A percentile compares a stretch with the other conserved stretches of the same genome.
Conservation (phyloP, 2,888 invertebrate genomes). For the Eulithis testata region DNA sequence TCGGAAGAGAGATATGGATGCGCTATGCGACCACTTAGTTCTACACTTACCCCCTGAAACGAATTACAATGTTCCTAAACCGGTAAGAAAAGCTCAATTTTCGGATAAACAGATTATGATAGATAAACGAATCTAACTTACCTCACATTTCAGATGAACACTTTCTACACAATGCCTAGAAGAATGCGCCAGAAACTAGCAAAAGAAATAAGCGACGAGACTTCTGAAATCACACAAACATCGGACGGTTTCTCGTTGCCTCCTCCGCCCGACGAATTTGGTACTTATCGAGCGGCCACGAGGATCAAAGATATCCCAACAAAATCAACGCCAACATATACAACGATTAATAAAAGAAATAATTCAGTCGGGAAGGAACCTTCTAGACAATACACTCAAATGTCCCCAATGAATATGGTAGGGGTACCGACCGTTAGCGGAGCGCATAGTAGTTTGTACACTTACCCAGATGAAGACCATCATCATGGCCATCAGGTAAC, state of each 20-base stretch:
- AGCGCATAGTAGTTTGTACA: conserved; percentile 63
- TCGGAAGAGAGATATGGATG: conserved; percentile 71
- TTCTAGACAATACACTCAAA: conserved; percentile 59
- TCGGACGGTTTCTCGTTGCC: conserved; percentile 78
- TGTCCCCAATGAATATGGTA: conserved; percentile 73
- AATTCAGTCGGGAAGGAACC: conserved; percentile 61
- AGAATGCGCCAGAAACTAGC: conserved; percentile 70
- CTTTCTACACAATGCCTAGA: conserved; percentile 79
- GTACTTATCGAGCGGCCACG: conserved; percentile 70
- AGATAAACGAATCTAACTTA: not conserved
- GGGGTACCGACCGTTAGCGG: conserved; percentile 72
- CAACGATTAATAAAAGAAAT: conserved; percentile 62
- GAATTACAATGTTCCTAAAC: conserved; percentile 68
- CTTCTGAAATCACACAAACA: conserved; percentile 73
- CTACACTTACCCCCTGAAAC: conserved; percentile 73
- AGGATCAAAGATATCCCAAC: conserved; percentile 70
- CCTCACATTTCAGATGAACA: conserved; percentile 68
- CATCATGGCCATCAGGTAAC: conserved; percentile 64
- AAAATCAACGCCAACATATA: conserved; percentile 68
- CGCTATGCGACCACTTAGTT: conserved; percentile 72
- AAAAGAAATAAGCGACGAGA: conserved; percentile 73
- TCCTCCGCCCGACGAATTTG: conserved; percentile 78
- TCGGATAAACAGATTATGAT: not conserved
- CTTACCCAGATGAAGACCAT: conserved; percentile 71
- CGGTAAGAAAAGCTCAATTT: conserved; percentile 53